Evolutionary conservation across 2,797 vertebrate species (phyloP).

Genomic region (Melopsittacus undulatus): DNA sequence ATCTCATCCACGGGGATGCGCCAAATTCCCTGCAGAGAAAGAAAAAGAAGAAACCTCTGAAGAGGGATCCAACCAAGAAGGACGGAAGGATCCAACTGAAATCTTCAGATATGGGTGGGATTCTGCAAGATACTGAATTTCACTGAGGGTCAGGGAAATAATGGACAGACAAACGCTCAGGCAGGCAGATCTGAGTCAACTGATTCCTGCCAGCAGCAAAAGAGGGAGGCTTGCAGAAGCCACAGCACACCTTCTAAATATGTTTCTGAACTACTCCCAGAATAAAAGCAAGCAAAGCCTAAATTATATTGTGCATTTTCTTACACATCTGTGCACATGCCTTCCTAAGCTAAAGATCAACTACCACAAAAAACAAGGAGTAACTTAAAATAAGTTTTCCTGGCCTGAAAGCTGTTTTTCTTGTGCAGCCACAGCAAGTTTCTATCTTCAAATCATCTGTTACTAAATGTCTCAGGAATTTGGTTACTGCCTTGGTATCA

Average conservation of each 20-base stretch:
- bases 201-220: background rate
- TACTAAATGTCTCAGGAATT: background rate
- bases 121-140: background rate
- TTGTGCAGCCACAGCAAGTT: background rate
- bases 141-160: background rate
- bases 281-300: background rate
- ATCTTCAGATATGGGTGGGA: background rate
- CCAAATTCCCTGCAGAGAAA: slow-evolving; percentile 92
- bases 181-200: background rate
- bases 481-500: background rate
- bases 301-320: background rate
- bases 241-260: background rate
- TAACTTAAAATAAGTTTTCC: background rate
- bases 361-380: background rate
- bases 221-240: background rate
- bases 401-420: background rate
- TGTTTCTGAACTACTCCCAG: background rate
- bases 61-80: background rate
- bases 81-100: background rate
- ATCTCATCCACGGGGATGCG: slow-evolving; percentile 99
- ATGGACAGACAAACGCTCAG: background rate
- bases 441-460: background rate
- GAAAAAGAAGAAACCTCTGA: background rate
- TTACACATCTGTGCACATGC: background rate
- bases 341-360: background rate